A percentile compares a stretch with the other conserved stretches of the same genome.
phyloP scores from a whole-genome alignment of 2,113 vertebrate genomes.

The Cettia cetti region DNA sequence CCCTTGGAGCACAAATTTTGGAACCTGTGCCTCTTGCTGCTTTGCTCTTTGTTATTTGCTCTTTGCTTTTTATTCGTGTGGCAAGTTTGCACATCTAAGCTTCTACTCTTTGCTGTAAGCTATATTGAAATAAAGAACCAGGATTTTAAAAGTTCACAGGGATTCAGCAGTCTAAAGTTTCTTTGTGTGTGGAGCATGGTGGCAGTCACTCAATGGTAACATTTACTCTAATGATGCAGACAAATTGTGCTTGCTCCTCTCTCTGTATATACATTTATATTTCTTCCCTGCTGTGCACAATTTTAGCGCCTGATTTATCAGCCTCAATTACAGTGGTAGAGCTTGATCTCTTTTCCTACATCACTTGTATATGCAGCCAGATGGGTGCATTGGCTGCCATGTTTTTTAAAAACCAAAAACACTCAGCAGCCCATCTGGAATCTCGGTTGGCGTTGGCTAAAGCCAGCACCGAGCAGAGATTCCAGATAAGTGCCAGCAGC shows the following conservation, averaged over 20 bases:
- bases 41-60: not conserved
- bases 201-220: conserved; percentile 53
- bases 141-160: conserved; percentile 24
- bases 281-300: conserved; percentile 49
- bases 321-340: conserved; percentile 49
- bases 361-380: conserved; percentile 60
- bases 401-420: conserved; percentile 69
- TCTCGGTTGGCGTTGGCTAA: conserved; percentile 57
- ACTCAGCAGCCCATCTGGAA: conserved; percentile 68
- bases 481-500: conserved; percentile 51
- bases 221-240: conserved; percentile 54
- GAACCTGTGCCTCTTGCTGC: not conserved
- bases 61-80: not conserved
- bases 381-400: conserved; percentile 72
- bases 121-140: conserved; percentile 44
- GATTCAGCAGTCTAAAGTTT: conserved; percentile 25
- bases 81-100: not conserved
- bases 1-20: not conserved
- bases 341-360: conserved; percentile 36
- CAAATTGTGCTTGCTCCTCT: conserved; percentile 64
- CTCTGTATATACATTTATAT: conserved; percentile 52
- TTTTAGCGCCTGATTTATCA: conserved; percentile 69
- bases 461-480: conserved; percentile 50
- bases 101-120: conserved; percentile 10
- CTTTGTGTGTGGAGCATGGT: not conserved